Conservation (phyloP, 1,140 invertebrate genomes). For the Chironomus tepperi region DNA sequence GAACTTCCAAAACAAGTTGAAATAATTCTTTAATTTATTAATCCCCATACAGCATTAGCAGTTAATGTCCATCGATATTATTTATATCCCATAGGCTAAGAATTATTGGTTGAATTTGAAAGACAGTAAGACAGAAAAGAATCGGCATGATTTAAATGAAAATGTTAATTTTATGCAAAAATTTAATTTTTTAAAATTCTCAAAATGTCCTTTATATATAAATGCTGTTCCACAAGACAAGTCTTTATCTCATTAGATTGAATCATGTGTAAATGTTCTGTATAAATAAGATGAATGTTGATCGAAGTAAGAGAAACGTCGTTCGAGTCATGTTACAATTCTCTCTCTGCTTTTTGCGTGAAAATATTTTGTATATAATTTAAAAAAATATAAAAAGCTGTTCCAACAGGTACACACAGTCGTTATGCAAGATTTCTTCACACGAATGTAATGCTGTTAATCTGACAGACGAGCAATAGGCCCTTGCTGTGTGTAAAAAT, state of each 20-base stretch:
- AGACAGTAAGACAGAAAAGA: no score
- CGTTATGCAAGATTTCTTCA: not conserved
- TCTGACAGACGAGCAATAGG: not conserved
- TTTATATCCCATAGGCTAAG: no score
- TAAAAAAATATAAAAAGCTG: not conserved
- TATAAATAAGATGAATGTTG: not conserved
- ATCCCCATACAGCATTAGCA: no score
- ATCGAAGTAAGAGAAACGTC: not conserved
- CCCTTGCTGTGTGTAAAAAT: not conserved
- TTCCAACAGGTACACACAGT: not conserved
- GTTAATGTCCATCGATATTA: no score
- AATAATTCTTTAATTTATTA: no score
- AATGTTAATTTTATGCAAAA: not conserved
- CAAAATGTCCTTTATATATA: no score
- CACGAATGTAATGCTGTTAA: not conserved
- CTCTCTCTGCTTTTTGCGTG: not conserved
- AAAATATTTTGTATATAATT: not conserved
- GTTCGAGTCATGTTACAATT: not conserved
- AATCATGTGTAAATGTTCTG: no score
- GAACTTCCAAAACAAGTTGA: no score
- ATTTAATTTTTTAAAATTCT: not conserved
- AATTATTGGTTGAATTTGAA: no score
- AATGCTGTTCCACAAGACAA: no score
- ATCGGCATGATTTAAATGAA: not conserved
- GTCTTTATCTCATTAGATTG: no score